Percentiles rank a stretch among this genome's conserved stretches.
phyloP scores from a whole-genome alignment of 2,113 vertebrate genomes.

The Trichomycterus rosablanca region DNA sequence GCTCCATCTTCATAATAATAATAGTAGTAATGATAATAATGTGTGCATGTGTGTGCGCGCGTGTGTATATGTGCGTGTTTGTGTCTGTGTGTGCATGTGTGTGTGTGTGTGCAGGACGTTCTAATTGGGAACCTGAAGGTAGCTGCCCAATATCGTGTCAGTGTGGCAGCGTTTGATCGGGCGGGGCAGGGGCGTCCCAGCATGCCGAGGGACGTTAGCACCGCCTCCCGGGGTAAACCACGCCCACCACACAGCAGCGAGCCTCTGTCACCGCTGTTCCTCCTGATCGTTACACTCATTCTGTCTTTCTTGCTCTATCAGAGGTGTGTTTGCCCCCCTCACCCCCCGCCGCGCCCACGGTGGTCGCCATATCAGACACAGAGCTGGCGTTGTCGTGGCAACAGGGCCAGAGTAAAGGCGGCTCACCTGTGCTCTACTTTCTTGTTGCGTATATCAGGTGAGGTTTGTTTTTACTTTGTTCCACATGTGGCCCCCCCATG shows the following conservation, averaged over 20 bases:
- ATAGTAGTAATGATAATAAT: too few species aligned
- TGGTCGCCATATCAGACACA: slow-evolving; percentile 82
- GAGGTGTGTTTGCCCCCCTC: slow-evolving; percentile 82
- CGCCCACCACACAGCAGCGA: neutral
- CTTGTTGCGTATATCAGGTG: slow-evolving; percentile 87
- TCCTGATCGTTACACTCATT: neutral
- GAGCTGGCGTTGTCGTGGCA: slow-evolving; percentile 92
- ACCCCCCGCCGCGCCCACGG: slow-evolving; percentile 74
- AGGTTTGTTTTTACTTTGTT: too few species aligned
- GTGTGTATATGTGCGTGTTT: neutral
- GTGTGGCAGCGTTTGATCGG: slow-evolving; percentile 79
- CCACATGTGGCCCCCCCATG: too few species aligned
- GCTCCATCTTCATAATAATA: too few species aligned
- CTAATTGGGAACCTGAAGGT: slow-evolving; percentile 76
- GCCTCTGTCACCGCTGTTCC: neutral
- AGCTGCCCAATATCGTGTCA: slow-evolving; percentile 77
- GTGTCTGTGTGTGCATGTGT: slow-evolving; percentile 15
- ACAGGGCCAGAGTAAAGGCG: slow-evolving; percentile 74
- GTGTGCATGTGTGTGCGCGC: too few species aligned
- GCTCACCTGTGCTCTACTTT: slow-evolving; percentile 79
- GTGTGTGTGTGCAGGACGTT: slow-evolving; percentile 69
- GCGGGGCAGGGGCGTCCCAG: slow-evolving; percentile 82
- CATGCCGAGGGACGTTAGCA: slow-evolving; percentile 76
- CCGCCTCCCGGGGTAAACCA: slow-evolving; percentile 78
- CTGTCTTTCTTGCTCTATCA: slow-evolving; percentile 41